Evolutionary conservation across 2,888 invertebrate genomes (phyloP).

Genomic region (Temnothorax rugatulus): DNA sequence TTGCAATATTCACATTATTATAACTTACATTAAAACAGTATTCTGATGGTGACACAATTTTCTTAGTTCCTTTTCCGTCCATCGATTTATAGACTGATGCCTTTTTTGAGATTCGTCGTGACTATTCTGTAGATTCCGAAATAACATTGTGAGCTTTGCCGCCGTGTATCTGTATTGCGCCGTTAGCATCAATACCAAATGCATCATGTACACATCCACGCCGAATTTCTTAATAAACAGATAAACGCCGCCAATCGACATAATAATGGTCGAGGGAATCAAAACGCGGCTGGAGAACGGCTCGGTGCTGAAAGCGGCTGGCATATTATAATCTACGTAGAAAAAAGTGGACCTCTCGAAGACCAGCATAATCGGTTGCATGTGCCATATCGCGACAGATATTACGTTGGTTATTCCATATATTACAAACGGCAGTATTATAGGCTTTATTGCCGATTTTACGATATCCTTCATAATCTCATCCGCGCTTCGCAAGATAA

Average conservation of each 20-base stretch:
- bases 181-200: constrained; percentile 71
- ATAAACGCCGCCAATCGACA: constrained; percentile 57
- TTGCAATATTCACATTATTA: background rate
- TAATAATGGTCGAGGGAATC: constrained; percentile 52
- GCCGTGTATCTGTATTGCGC: constrained; percentile 73
- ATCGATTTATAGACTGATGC: background rate
- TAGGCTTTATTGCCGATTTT: constrained; percentile 48
- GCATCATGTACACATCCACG: constrained; percentile 73
- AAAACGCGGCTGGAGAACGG: constrained; percentile 68
- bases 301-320: constrained; percentile 63
- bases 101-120: background rate
- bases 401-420: constrained; percentile 60
- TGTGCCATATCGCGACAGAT: constrained; percentile 60
- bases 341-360: constrained; percentile 66
- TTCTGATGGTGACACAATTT: constrained; percentile 63
- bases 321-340: constrained; percentile 71
- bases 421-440: constrained; percentile 63
- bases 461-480: constrained; percentile 45
- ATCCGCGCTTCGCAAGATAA: constrained; percentile 55
- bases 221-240: constrained; percentile 65
- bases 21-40: constrained; percentile 66
- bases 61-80: constrained; percentile 43
- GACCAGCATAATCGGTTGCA: constrained; percentile 55
- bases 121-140: constrained; percentile 23
- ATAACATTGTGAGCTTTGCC: constrained; percentile 57